Evolutionary conservation across 1,140 invertebrate genomes (phyloP), one percentile per base, ranked within the genome.

Genomic region (Arctopsyche grandis): DNA sequence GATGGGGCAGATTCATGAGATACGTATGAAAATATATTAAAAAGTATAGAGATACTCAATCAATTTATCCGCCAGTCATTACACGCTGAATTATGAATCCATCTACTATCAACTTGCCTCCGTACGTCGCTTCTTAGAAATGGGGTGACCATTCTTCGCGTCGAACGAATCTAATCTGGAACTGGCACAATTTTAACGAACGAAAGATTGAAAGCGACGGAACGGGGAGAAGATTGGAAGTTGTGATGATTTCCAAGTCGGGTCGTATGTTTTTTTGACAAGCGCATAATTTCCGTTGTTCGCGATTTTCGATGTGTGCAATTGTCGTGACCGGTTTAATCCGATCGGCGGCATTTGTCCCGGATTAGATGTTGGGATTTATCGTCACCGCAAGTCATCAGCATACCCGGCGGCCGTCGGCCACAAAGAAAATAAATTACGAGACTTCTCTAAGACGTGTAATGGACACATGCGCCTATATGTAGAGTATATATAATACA

Each of bases 401-500:
- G 10, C 74, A 63, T 76, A 76, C 56, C 22, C 26, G 44, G 74
- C 74, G 74, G 74, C 74, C 46, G 56, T 12, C 74, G 24, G 63
- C 74, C 74, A 76, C 74, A 76, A 76, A 76, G 74, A 76, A 76
- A 76, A 76, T 76, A 76, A 76, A 76, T 76, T 76, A 76, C 74
- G 29, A 76, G 52, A 76, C 52, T 63, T 76, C 74, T 76, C 43
- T 22, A 63, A 76, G 74, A 76, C 74, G 74, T 76, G 74, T 76
- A 76, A 76, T 76, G 48, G 74, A 76, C 74, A 76, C 63, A 66
- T 66, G 63, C 16, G 12, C 21, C 5, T 24, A 46, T 24, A 69
- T 48, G 52, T 75, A n/a, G n/a, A n/a, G 10, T 26, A 29, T 60
- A 16, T 21, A 44, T 43, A 24, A 19, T 38, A 58, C 19, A 26